Evolutionary conservation across 2,797 vertebrate species (phyloP).

Genomic region (Gephyroberyx darwinii): DNA sequence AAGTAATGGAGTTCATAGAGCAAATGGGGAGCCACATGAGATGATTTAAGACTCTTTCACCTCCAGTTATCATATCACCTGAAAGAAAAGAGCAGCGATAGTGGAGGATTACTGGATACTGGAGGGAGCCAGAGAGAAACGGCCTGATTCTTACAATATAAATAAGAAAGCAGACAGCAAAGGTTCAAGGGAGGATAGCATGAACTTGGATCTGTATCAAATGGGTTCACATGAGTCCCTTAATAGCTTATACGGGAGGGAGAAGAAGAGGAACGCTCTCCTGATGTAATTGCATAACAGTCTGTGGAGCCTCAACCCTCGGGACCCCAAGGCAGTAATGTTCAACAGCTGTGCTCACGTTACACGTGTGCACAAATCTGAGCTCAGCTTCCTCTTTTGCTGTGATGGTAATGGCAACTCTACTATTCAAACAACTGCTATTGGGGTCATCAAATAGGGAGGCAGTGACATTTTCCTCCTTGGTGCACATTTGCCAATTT

Average conservation of each 20-base stretch:
- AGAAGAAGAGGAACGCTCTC: conserved; percentile 44
- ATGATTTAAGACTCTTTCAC: not conserved
- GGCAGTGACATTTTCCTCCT: not conserved
- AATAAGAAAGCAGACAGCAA: conserved; percentile 17
- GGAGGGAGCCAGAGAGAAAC: not conserved
- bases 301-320: conserved; percentile 29
- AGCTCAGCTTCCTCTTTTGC: not conserved
- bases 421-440: not conserved
- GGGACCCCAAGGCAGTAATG: conserved; percentile 36
- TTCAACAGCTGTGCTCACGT: conserved; percentile 55
- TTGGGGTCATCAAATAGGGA: not conserved
- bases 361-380: conserved; percentile 38
- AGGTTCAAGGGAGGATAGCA: conserved; percentile 7
- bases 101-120: not conserved
- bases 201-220: not conserved
- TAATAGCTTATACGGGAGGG: conserved; percentile 16
- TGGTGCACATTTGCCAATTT: not conserved
- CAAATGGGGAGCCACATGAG: not conserved
- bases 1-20: not conserved
- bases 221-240: not conserved
- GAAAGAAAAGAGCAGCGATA: not conserved
- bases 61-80: conserved; percentile 11
- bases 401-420: not conserved
- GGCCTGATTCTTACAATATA: not conserved
- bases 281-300: conserved; percentile 33